Evolutionary conservation across 2,113 vertebrate genomes (phyloP).

Genomic region (zebrafish (Danio rerio)): DNA sequence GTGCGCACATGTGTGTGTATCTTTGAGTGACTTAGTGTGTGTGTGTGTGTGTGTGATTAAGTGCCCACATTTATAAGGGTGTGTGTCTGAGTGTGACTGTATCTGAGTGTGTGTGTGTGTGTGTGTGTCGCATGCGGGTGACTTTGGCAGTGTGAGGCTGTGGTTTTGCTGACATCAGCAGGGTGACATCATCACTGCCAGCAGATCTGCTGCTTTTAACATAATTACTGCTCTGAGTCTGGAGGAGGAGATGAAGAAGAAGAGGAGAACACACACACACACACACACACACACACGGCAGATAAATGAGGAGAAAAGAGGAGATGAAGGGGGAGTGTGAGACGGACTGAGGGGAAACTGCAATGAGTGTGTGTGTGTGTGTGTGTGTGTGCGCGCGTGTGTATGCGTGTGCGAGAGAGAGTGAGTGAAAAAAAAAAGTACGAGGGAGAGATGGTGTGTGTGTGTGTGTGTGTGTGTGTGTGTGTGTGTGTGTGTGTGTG

Average conservation of each 20-base stretch:
- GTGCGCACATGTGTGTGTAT: no score
- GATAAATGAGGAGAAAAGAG: slow-evolving; percentile 29
- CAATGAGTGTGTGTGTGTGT: slow-evolving; percentile 30
- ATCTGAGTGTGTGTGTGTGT: background rate
- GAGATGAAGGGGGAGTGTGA: background rate
- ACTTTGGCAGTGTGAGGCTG: slow-evolving; percentile 65
- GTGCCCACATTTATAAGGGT: no score
- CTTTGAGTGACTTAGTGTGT: no score
- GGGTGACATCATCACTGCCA: slow-evolving; percentile 73
- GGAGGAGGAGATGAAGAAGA: slow-evolving; percentile 42
- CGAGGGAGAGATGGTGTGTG: background rate
- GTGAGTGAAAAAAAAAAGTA: no score
- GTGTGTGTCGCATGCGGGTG: slow-evolving; percentile 50
- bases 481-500: background rate
- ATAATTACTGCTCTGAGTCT: slow-evolving; percentile 44
- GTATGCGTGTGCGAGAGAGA: slow-evolving; percentile 18
- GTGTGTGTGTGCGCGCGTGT: slow-evolving; percentile 41
- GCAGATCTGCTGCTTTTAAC: slow-evolving; percentile 59
- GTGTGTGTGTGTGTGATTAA: no score
- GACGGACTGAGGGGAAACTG: slow-evolving; percentile 32
- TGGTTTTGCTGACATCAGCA: slow-evolving; percentile 74
- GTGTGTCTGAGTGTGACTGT: no score
- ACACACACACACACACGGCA: slow-evolving; percentile 58
- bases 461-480: background rate
- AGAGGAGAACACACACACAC: slow-evolving; percentile 60